Evolutionary conservation across 2,113 vertebrate genomes (phyloP).

Genomic region (Fregetta grallaria): DNA sequence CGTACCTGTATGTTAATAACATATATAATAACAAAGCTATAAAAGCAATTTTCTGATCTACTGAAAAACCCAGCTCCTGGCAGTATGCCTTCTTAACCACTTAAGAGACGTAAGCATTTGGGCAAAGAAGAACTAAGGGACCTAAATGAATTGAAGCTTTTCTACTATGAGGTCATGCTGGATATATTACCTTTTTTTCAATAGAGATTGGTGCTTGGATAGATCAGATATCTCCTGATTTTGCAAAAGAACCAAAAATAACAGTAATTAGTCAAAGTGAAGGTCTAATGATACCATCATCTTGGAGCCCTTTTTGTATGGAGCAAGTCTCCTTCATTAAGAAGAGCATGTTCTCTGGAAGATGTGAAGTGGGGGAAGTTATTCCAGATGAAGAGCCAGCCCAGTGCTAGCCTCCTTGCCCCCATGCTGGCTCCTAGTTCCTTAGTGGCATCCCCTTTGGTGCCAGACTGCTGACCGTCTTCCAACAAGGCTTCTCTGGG

Average conservation of each 20-base stretch:
- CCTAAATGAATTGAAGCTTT: not conserved
- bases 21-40: not conserved
- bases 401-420: fast-evolving
- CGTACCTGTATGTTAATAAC: not conserved
- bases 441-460: not conserved
- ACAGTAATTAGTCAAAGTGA: not conserved
- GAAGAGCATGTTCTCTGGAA: not conserved
- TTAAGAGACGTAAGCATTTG: not conserved
- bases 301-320: not conserved
- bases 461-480: not conserved
- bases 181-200: not conserved
- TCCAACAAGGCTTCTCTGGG: not conserved
- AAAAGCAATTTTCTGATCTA: not conserved
- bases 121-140: not conserved
- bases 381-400: not conserved
- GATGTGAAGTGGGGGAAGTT: fast-evolving
- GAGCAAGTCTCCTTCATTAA: not conserved
- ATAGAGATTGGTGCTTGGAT: not conserved
- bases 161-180: not conserved
- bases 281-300: not conserved
- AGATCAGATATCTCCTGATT: not conserved
- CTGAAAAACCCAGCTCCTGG: not conserved
- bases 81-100: not conserved
- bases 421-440: not conserved
- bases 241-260: not conserved